These are phyloP conservation scores for Acleris emargana DNA, from an alignment of 2,888 invertebrate species.

Conservation along the genomic window DNA sequence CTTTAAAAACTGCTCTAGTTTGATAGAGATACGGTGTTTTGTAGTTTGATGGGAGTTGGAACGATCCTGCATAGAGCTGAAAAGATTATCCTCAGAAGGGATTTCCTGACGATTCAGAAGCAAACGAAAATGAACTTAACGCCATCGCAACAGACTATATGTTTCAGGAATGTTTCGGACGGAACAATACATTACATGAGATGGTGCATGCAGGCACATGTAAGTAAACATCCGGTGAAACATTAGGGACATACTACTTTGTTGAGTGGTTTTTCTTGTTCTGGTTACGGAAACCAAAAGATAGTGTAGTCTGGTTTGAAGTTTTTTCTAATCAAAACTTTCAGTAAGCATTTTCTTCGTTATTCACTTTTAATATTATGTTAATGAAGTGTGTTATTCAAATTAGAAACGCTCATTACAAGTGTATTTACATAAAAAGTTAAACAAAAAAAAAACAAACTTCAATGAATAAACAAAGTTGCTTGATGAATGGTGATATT, in stretches of 20 bases:
- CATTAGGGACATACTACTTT: constrained; percentile 52
- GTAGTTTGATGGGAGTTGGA: constrained; percentile 18
- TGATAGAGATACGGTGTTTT: constrained; percentile 19
- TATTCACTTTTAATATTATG: not conserved
- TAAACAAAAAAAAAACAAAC: constrained; percentile 14
- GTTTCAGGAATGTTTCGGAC: not conserved
- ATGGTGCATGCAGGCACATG: constrained; percentile 26
- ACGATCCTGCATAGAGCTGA: constrained; percentile 9
- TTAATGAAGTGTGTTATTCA: not conserved
- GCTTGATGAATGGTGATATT: constrained; percentile 19
- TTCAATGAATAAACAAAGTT: constrained; percentile 17
- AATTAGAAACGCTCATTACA: constrained; percentile 19
- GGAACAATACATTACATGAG: not conserved
- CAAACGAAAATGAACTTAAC: constrained; percentile 7
- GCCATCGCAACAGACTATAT: not conserved
- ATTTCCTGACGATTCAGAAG: not conserved
- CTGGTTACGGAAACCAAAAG: constrained; percentile 40
- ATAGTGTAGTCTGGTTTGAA: constrained; percentile 12
- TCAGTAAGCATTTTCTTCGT: not conserved
- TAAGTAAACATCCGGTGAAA: constrained; percentile 61
- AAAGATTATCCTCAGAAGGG: constrained; percentile 6
- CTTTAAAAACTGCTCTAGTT: constrained; percentile 9
- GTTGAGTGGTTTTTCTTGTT: constrained; percentile 65
- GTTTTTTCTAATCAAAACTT: not conserved
- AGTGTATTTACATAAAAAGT: constrained; percentile 20